Conservation (phyloP, 2,888 invertebrate genomes). For the Eilema sororculum region DNA sequence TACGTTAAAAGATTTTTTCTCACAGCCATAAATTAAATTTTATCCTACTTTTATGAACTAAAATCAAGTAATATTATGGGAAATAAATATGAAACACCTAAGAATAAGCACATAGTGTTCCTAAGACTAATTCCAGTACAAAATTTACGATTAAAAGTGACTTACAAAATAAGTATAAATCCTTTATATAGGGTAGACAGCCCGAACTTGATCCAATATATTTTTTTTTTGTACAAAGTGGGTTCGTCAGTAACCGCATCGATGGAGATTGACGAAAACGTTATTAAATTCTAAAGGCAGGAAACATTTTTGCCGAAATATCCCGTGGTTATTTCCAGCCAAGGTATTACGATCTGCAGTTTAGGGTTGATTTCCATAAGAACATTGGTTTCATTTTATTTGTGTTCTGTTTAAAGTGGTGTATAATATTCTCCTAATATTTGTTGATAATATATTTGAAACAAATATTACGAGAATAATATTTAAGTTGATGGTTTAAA, state of each 20-base stretch:
- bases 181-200: background rate
- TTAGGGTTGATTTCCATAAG: background rate
- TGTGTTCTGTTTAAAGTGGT: no score
- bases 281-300: conserved; percentile 23
- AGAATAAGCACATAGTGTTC: background rate
- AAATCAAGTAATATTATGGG: background rate
- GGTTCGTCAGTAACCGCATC: conserved; percentile 4
- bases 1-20: background rate
- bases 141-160: background rate
- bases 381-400: background rate
- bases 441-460: no score
- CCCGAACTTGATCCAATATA: conserved; percentile 7
- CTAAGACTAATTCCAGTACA: background rate
- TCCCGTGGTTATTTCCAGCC: conserved; percentile 3
- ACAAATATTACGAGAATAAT: no score
- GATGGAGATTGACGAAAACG: conserved; percentile 17
- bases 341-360: background rate
- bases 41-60: background rate
- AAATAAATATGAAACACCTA: background rate
- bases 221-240: conserved; percentile 12
- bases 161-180: background rate
- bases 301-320: background rate
- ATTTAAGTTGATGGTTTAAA: no score
- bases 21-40: background rate
- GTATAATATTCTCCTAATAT: no score